Evolutionary conservation across 2,797 vertebrate genomes (phyloP).

Genomic region (Chelonia mydas): DNA sequence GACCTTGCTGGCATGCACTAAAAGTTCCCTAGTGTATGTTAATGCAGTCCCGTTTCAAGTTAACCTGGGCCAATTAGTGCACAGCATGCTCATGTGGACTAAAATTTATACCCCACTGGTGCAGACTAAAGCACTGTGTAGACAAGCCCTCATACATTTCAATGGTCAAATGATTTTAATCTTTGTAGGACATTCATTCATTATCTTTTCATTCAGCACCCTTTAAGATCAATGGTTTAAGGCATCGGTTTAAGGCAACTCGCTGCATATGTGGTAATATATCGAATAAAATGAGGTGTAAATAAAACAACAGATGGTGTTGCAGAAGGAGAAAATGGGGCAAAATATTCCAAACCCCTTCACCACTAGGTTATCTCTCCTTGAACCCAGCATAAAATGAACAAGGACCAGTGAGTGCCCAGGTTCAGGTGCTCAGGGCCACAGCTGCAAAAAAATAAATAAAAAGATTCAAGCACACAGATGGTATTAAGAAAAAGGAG

Average conservation of each 20-base stretch:
- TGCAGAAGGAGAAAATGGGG: neutral
- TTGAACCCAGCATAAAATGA: neutral
- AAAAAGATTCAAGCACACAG: neutral
- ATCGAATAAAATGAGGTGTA: neutral
- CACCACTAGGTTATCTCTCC: neutral
- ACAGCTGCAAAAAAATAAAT: slow-evolving; percentile 26
- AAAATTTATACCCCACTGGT: neutral
- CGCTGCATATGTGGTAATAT: neutral
- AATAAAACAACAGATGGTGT: neutral
- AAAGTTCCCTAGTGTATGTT: neutral
- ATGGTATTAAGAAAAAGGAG: slow-evolving; percentile 37
- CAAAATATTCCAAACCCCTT: neutral
- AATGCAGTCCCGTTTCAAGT: neutral
- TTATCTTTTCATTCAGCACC: slow-evolving; percentile 32
- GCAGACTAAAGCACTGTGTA: neutral
- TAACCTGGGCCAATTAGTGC: neutral
- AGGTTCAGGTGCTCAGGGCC: slow-evolving; percentile 13
- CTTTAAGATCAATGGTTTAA: slow-evolving; percentile 15
- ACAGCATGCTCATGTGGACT: neutral
- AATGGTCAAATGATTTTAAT: slow-evolving; percentile 38
- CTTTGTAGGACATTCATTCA: slow-evolving; percentile 8
- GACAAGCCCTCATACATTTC: neutral
- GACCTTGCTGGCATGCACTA: neutral
- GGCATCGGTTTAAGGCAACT: slow-evolving; percentile 23
- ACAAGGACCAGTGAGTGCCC: accelerated